Percentiles rank a stretch among this genome's conserved stretches.
These are phyloP conservation scores for Planococcus citri DNA, from an alignment of 1,140 invertebrate species.

Conservation along the genomic window DNA sequence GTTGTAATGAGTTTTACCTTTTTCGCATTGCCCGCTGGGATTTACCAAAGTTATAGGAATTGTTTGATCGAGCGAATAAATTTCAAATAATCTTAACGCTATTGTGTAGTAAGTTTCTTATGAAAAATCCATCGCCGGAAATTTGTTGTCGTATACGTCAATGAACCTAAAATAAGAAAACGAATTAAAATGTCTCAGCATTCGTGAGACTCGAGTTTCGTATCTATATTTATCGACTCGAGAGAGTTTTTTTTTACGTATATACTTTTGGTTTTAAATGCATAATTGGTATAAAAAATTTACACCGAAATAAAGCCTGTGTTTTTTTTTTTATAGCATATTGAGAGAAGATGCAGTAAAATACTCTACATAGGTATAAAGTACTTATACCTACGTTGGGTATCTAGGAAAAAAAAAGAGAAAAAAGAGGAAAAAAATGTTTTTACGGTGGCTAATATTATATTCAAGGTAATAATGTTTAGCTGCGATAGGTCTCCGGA, in stretches of 20 bases:
- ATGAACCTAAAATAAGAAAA: too few species aligned
- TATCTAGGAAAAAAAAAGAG: background rate
- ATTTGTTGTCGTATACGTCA: too few species aligned
- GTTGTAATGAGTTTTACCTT: background rate
- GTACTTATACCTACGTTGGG: too few species aligned
- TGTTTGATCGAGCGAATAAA: background rate
- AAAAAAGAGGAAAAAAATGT: too few species aligned
- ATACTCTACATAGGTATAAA: too few species aligned
- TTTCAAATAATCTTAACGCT: background rate
- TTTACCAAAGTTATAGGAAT: background rate
- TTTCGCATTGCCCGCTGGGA: background rate
- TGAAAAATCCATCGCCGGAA: background rate
- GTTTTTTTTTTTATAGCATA: too few species aligned
- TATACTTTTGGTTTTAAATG: background rate
- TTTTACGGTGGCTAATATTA: background rate
- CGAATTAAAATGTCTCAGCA: too few species aligned
- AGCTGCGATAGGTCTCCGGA: background rate
- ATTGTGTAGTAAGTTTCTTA: background rate
- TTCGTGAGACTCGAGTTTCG: too few species aligned
- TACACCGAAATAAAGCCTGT: background rate
- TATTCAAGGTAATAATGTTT: background rate
- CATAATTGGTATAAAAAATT: background rate
- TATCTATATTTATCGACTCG: too few species aligned
- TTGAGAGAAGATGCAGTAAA: background rate
- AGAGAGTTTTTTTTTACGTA: too few species aligned